Base-by-base conservation (phyloP, 1,140 invertebrate genomes). In the Drosophila bifasciata region DNA sequence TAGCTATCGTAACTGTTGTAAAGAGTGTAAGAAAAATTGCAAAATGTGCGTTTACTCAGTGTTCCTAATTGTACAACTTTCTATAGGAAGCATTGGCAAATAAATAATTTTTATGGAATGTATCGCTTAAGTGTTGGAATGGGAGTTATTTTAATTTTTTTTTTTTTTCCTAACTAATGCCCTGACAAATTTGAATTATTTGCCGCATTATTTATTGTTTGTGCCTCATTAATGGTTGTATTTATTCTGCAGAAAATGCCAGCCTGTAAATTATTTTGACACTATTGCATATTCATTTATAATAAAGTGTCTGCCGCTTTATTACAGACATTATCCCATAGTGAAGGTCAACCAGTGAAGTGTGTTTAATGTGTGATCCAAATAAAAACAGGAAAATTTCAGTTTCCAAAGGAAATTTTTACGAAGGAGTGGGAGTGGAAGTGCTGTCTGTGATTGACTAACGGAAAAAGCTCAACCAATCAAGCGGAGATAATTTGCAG, bases 261-360 rank as follows among this genome's bases (percentile, higher is more conserved):
- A 16, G 43, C 45, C 53, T 41, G 45, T 74, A 71, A 76, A 76
- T 76, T 83, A 57, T 58, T 59, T 79, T 62, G 61, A 68, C 62
- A 79, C 76, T 79, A 59, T 67, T 56, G 43, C 49, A 50, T 46
- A 64, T 32, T 49, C 49, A 61, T 52, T 64, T 57, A 76, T 45
- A 70, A 57, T 76, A 70, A 32, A 59, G 36, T 58, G 32, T 16
- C 21, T 32, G n/a, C 9, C 28, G 6, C 66, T 45, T 78, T 68
- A 73, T 81, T 68, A 55, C 44, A 52, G 39, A n/a, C 55, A 58
- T 66, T 50, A 56, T 63, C 56, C 8, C 23, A 46, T 11, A 44
- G 60, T 45, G 45, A 45, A 74, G 48, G 71, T 72, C 21, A 51
- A 55, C 23, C 55, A 78, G 15, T 17, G 28, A 59, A 48, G 8